phyloP scores from a whole-genome alignment of 1,140 invertebrate species.

The Lineus longissimus region DNA sequence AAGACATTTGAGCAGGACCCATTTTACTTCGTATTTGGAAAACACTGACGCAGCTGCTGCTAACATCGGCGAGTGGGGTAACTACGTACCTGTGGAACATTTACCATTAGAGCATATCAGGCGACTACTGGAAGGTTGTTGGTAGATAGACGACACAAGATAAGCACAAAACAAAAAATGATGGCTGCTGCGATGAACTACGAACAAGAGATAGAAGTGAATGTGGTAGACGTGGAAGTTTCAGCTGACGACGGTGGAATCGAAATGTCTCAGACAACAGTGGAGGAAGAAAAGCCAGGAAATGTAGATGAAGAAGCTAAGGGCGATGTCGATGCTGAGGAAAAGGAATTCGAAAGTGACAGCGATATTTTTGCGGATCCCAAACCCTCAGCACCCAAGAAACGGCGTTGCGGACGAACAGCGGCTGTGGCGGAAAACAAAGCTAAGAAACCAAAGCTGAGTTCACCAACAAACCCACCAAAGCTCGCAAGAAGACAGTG shows the following conservation, averaged over 20 bases:
- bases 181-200: background rate
- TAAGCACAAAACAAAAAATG: background rate
- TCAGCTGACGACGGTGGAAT: too few species aligned
- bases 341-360: background rate
- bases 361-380: too few species aligned
- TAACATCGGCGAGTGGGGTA: background rate
- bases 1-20: conserved; percentile 7
- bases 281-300: too few species aligned
- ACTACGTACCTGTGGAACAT: conserved; percentile 4
- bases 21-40: conserved; percentile 1
- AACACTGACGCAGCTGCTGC: background rate
- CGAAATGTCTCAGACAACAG: too few species aligned
- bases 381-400: too few species aligned
- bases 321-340: background rate
- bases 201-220: background rate
- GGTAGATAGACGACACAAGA: too few species aligned
- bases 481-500: background rate
- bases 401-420: too few species aligned
- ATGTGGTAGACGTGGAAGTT: too few species aligned
- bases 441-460: too few species aligned
- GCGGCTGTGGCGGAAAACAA: too few species aligned
- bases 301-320: too few species aligned
- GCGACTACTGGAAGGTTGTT: background rate
- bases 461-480: too few species aligned
- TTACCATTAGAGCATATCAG: conserved; percentile 6